Evolutionary conservation across 2,888 invertebrate species (phyloP).

Genomic region (Meganola albula): DNA sequence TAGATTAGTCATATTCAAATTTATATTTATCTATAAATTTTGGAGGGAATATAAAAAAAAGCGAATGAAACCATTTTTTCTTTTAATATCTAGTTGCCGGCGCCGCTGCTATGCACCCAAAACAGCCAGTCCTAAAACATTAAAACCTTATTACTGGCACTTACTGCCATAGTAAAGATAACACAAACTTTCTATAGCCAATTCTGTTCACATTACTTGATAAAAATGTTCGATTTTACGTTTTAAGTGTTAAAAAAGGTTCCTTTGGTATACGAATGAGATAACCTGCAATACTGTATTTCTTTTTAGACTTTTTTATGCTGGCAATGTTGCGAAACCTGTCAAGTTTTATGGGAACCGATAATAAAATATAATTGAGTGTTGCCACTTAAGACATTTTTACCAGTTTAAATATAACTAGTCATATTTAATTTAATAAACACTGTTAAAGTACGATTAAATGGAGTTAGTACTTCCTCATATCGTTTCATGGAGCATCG

Average conservation of each 20-base stretch:
- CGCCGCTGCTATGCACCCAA: conserved; percentile 49
- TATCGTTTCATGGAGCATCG: too few relatives aligned
- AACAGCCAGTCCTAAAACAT: conserved; percentile 44
- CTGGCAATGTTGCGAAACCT: conserved; percentile 44
- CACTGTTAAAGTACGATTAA: too few relatives aligned
- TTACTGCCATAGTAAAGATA: conserved; percentile 67
- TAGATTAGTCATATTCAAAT: too few relatives aligned
- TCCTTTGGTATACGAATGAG: conserved; percentile 45
- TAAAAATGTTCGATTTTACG: conserved; percentile 63
- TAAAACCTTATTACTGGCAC: conserved; percentile 66
- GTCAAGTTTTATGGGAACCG: conserved; percentile 42
- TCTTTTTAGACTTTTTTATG: conserved; percentile 43
- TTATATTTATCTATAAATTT: too few relatives aligned
- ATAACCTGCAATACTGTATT: conserved; percentile 46
- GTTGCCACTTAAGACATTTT: conserved; percentile 40
- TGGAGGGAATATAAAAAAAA: too few relatives aligned
- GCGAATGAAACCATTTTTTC: too few relatives aligned
- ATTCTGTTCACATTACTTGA: conserved; percentile 62
- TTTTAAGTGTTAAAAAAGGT: conserved; percentile 62
- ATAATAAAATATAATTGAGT: conserved; percentile 51
- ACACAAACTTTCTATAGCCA: conserved; percentile 62
- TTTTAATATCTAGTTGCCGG: conserved; percentile 50
- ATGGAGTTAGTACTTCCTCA: too few relatives aligned
- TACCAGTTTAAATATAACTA: conserved; percentile 31
- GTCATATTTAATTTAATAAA: too few relatives aligned